Evolutionary conservation across 2,113 vertebrate genomes (phyloP).

Genomic region (Hypomesus transpacificus): DNA sequence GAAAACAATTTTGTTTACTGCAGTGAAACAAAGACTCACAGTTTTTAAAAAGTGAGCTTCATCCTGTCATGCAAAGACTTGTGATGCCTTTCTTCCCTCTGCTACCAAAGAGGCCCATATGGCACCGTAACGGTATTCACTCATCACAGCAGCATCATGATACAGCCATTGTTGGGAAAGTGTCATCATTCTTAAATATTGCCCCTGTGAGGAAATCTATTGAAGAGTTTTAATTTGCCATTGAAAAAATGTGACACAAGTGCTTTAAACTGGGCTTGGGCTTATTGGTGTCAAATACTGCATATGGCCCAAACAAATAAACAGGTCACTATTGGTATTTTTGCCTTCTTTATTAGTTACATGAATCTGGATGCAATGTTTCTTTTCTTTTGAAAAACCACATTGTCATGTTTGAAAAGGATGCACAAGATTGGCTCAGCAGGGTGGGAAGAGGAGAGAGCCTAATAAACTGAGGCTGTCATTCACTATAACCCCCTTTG

Average conservation of each 20-base stretch:
- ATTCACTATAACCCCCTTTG: conserved; percentile 38
- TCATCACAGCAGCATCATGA: conserved; percentile 51
- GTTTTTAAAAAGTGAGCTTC: conserved; percentile 53
- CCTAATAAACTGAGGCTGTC: conserved; percentile 35
- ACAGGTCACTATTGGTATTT: conserved; percentile 32
- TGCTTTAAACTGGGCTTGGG: conserved; percentile 30
- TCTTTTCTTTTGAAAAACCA: conserved; percentile 35
- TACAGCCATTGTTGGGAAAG: conserved; percentile 48
- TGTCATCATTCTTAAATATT: conserved; percentile 58
- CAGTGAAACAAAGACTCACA: conserved; percentile 35
- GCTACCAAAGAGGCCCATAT: conserved; percentile 47
- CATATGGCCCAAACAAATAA: conserved; percentile 11
- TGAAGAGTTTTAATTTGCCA: conserved; percentile 31
- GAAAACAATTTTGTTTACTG: conserved; percentile 58
- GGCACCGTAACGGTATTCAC: conserved; percentile 47
- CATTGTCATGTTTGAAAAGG: conserved; percentile 26
- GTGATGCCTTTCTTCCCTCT: conserved; percentile 41
- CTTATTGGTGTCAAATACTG: conserved; percentile 41
- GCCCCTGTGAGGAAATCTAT: conserved; percentile 29
- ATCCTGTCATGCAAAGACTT: conserved; percentile 45
- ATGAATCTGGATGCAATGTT: conserved; percentile 2
- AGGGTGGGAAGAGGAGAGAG: conserved; percentile 40
- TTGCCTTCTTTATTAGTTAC: conserved; percentile 38
- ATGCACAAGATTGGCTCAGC: conserved; percentile 39
- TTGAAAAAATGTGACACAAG: conserved; percentile 30